Conservation (phyloP, 2,113 vertebrate species). For the Ammodytes dubius region DNA sequence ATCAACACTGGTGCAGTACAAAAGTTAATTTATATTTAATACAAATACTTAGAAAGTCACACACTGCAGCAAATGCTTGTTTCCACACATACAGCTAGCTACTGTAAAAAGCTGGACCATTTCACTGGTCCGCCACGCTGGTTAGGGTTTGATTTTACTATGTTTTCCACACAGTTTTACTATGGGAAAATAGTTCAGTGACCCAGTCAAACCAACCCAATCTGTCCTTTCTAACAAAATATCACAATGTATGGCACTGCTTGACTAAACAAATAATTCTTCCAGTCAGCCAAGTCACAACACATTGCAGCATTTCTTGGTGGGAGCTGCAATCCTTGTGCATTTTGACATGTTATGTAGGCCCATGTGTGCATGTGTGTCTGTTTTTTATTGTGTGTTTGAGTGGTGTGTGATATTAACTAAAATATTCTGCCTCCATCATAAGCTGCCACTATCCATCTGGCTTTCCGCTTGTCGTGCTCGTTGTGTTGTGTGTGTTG, state of each 20-base stretch:
- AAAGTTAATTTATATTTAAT: background rate
- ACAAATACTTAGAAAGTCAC: background rate
- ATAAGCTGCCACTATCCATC: constrained; percentile 42
- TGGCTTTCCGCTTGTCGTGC: constrained; percentile 36
- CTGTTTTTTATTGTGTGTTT: background rate
- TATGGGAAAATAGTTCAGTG: background rate
- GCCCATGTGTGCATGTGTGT: background rate
- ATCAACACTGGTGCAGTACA: background rate
- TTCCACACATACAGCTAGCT: background rate
- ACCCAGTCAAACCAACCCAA: background rate
- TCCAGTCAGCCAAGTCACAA: background rate
- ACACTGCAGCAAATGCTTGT: background rate
- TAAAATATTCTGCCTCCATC: constrained; percentile 13
- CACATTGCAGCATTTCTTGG: background rate
- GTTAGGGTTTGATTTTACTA: background rate
- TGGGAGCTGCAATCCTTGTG: background rate
- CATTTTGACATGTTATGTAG: no score
- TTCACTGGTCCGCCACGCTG: background rate
- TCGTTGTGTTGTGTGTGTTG: constrained; percentile 6
- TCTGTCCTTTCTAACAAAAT: background rate
- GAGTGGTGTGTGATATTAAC: constrained; percentile 1
- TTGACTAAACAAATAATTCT: constrained; percentile 12
- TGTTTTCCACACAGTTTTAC: background rate
- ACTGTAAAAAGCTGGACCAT: background rate
- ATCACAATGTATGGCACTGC: background rate